phyloP scores from a whole-genome alignment of 2,797 vertebrate species.

The Psittacula echo region DNA sequence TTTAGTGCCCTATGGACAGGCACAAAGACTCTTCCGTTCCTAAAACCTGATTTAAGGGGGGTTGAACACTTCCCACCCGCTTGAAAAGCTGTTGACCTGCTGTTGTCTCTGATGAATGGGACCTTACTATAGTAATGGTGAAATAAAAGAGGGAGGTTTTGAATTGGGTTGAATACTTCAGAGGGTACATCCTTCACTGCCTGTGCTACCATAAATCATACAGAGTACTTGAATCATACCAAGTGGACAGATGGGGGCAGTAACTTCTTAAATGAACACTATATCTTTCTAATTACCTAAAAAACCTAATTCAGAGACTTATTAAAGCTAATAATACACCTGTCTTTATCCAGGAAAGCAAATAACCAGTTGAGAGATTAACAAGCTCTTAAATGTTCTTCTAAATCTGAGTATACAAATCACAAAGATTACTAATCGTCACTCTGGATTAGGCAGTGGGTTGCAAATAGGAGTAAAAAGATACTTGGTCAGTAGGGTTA shows the following conservation, averaged over 20 bases:
- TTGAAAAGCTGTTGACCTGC: not conserved
- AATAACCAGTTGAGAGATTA: not conserved
- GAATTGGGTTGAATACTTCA: not conserved
- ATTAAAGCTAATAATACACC: not conserved
- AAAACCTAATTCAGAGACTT: not conserved
- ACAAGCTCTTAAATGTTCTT: not conserved
- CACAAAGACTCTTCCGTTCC: not conserved
- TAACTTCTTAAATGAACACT: not conserved
- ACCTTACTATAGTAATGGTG: not conserved
- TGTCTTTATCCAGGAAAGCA: not conserved
- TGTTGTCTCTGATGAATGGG: not conserved
- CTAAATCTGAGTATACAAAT: not conserved
- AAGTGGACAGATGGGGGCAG: not conserved
- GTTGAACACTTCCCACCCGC: not conserved
- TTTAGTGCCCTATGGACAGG: not conserved
- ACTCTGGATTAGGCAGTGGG: not conserved
- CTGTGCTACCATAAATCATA: not conserved
- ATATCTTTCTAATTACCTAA: not conserved
- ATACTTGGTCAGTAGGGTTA: not conserved
- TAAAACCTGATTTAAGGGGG: not conserved
- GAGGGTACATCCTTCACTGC: too few relatives aligned
- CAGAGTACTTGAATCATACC: not conserved
- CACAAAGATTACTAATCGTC: not conserved
- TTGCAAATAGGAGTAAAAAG: not conserved
- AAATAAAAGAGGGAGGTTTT: not conserved